A percentile compares a stretch with the other conserved stretches of the same genome.
Evolutionary conservation across 2,113 vertebrate species (phyloP).

Genomic region (Cathartes aura): DNA sequence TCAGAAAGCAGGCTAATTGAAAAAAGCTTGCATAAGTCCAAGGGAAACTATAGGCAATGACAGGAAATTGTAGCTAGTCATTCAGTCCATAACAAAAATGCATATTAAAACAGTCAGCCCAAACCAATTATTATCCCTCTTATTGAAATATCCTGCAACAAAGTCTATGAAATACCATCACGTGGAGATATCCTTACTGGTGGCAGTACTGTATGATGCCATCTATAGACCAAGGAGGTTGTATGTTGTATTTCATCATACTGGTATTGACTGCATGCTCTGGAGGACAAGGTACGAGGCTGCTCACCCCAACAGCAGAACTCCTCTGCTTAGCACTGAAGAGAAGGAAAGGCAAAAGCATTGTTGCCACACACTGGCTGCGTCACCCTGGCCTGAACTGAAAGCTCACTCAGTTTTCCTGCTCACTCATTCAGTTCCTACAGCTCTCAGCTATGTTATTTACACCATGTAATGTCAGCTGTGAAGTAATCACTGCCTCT

Average conservation of each 20-base stretch:
- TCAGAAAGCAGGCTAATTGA: background rate
- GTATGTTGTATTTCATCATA: background rate
- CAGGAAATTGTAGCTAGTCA: background rate
- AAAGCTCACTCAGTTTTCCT: background rate
- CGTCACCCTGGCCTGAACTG: background rate
- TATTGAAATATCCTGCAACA: background rate
- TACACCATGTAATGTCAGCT: background rate
- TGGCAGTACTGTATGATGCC: background rate
- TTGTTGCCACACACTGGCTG: background rate
- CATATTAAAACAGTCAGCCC: background rate
- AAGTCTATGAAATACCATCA: background rate
- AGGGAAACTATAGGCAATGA: background rate
- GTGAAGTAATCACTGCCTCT: background rate
- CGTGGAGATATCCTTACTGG: background rate
- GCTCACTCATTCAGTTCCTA: background rate
- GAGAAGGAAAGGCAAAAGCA: background rate
- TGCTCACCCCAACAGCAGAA: background rate
- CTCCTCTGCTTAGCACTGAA: background rate
- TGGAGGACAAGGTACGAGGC: background rate
- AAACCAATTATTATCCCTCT: background rate
- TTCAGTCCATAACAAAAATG: background rate
- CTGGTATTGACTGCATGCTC: background rate
- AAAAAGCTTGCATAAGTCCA: background rate
- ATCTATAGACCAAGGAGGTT: background rate
- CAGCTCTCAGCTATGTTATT: constrained; percentile 1